phyloP scores from a whole-genome alignment of 2,797 vertebrate genomes.

The Bradypodion ventrale region DNA sequence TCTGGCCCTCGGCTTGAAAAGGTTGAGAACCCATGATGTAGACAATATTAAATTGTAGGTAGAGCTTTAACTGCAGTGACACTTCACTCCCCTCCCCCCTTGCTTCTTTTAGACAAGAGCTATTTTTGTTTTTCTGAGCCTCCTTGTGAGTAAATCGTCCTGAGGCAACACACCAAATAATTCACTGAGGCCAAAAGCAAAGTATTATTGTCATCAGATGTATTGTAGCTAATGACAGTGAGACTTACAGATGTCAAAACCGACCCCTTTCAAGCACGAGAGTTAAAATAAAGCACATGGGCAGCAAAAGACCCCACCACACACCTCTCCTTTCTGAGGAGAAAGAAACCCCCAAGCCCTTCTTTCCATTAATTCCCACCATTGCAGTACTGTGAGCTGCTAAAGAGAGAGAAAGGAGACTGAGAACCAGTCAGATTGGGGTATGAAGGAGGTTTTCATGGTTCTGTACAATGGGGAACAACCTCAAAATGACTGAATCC shows the following conservation, averaged over 20 bases:
- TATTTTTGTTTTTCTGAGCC: background rate
- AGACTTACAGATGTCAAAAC: background rate
- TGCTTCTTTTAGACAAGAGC: background rate
- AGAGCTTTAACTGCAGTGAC: background rate
- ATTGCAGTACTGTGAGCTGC: background rate
- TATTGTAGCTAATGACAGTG: conserved; percentile 19
- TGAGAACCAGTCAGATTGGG: too few species aligned
- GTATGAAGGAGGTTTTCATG: background rate
- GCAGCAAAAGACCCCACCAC: conserved; percentile 8
- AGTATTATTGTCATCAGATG: background rate
- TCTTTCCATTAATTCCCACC: background rate
- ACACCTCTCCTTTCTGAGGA: background rate
- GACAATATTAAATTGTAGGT: background rate
- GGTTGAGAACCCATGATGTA: too few species aligned
- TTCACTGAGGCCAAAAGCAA: background rate
- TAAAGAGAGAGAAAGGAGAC: background rate
- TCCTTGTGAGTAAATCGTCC: background rate
- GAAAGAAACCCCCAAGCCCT: background rate
- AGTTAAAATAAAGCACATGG: conserved; percentile 24
- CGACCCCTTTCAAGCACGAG: background rate
- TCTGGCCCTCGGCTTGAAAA: too few species aligned
- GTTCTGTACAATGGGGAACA: background rate
- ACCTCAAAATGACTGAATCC: too few species aligned
- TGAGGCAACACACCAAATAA: background rate
- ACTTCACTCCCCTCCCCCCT: background rate